Conservation (phyloP, 2,113 vertebrate genomes). For the Rhinopomastus cyanomelas region DNA sequence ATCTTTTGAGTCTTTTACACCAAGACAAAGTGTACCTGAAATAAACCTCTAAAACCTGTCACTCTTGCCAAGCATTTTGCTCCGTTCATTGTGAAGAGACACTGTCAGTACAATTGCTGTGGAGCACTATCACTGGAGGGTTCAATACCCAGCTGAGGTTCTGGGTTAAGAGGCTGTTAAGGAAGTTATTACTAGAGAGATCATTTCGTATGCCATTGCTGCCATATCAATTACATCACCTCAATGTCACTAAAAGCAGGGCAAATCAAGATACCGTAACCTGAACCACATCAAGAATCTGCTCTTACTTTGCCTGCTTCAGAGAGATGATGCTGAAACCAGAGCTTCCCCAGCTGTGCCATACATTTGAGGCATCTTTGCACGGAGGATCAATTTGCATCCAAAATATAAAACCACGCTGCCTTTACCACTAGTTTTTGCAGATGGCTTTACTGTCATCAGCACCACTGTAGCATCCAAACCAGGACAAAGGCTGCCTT, state of each 20-base stretch:
- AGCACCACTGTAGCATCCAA: not conserved
- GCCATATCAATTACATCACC: not conserved
- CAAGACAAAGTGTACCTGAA: not conserved
- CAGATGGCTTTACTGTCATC: not conserved
- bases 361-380: not conserved
- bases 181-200: slow-evolving; percentile 43
- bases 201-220: not conserved
- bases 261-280: not conserved
- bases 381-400: not conserved
- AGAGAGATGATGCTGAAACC: not conserved
- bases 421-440: not conserved
- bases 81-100: not conserved
- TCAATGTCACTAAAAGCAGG: not conserved
- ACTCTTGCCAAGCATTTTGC: not conserved
- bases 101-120: not conserved
- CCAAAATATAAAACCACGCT: not conserved
- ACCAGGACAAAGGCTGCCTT: not conserved
- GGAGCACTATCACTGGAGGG: not conserved
- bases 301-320: not conserved
- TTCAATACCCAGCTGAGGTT: not conserved
- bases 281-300: not conserved
- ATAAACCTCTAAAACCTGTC: not conserved
- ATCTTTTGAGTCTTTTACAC: not conserved
- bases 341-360: not conserved
- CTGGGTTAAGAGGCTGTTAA: slow-evolving; percentile 35